phyloP scores from a whole-genome alignment of 2,888 invertebrate genomes.

The Sinotaia quadrata region DNA sequence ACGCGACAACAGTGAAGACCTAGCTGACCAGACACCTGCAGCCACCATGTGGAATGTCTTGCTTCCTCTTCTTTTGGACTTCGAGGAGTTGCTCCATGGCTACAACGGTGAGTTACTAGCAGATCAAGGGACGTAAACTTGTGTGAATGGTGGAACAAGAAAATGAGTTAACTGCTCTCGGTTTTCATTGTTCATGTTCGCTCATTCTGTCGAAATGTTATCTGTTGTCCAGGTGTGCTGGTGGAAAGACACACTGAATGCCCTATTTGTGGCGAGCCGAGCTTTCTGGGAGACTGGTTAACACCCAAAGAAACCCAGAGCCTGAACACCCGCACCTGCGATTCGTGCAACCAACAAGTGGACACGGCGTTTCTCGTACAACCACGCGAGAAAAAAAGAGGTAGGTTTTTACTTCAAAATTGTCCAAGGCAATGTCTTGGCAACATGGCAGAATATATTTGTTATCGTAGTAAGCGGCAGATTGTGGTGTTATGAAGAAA shows the following conservation, averaged over 20 bases:
- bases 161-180: neutral
- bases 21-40: conserved; percentile 46
- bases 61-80: conserved; percentile 62
- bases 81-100: conserved; percentile 59
- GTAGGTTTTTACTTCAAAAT: conserved; percentile 37
- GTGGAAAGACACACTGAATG: conserved; percentile 66
- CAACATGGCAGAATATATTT: no score
- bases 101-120: conserved; percentile 54
- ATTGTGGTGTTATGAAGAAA: no score
- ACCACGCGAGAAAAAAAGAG: conserved; percentile 66
- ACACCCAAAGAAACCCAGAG: conserved; percentile 68
- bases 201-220: neutral
- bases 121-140: no score
- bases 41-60: conserved; percentile 63
- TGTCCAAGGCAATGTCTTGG: neutral
- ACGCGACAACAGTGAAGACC: conserved; percentile 49
- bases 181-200: neutral
- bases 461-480: no score
- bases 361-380: conserved; percentile 65
- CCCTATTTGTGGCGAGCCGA: conserved; percentile 57
- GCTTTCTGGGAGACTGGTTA: conserved; percentile 70
- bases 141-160: neutral
- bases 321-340: conserved; percentile 53
- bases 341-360: conserved; percentile 57
- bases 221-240: conserved; percentile 51